Conservation (phyloP, 2,888 invertebrate species). For the Caenorhabditis sp. region DNA sequence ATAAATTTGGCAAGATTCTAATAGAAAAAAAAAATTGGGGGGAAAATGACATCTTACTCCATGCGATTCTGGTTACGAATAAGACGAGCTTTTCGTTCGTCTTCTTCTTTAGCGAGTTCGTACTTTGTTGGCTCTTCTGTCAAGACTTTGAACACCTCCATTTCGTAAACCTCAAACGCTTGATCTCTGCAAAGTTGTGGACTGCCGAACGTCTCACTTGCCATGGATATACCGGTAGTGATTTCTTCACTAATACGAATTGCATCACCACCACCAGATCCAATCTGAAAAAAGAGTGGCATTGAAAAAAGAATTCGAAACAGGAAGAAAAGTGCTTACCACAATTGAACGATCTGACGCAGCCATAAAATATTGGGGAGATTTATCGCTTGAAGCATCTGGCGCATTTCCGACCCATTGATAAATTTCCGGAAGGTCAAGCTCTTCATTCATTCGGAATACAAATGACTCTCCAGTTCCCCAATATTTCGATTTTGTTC, state of each 20-base stretch:
- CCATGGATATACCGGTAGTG: slow-evolving; percentile 59
- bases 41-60: slow-evolving; percentile 14
- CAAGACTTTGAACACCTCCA: slow-evolving; percentile 58
- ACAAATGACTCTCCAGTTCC: slow-evolving; percentile 68
- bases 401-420: slow-evolving; percentile 60
- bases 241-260: slow-evolving; percentile 68
- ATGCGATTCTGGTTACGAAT: not conserved
- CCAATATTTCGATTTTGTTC: slow-evolving; percentile 57
- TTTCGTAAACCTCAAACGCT: slow-evolving; percentile 60
- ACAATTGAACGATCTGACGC: slow-evolving; percentile 62
- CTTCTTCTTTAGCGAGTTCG: not conserved
- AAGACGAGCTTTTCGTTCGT: not conserved
- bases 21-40: not conserved
- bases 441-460: slow-evolving; percentile 54
- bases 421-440: slow-evolving; percentile 60
- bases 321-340: slow-evolving; percentile 42
- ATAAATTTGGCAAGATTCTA: not conserved
- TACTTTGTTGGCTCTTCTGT: not conserved
- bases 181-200: slow-evolving; percentile 57
- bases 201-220: slow-evolving; percentile 62
- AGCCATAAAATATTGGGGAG: slow-evolving; percentile 68
- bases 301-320: not conserved
- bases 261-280: slow-evolving; percentile 67
- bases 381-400: slow-evolving; percentile 49
- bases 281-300: slow-evolving; percentile 68